phyloP scores from a whole-genome alignment of 1,140 invertebrate genomes.

The Steinernema feltiae region DNA sequence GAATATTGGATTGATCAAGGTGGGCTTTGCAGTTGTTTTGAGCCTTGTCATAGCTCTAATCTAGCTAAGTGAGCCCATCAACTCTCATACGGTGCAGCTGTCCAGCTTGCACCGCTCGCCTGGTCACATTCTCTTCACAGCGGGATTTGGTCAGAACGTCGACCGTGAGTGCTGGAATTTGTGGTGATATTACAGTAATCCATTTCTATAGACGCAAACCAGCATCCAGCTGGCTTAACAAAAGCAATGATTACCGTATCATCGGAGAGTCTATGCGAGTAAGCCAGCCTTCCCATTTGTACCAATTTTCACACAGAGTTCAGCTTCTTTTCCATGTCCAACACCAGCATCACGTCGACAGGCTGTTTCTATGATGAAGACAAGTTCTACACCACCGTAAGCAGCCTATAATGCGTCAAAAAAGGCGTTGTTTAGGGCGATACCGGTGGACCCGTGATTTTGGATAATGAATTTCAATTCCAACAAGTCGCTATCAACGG shows the following conservation, averaged over 20 bases:
- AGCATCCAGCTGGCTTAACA: not conserved
- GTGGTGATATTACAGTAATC: not conserved
- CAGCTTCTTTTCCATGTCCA: not conserved
- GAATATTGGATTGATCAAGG: not conserved
- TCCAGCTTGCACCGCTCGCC: not conserved
- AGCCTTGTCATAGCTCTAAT: not conserved
- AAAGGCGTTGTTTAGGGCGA: not conserved
- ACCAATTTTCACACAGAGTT: not conserved
- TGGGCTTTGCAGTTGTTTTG: no score
- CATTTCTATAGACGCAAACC: not conserved
- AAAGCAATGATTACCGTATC: not conserved
- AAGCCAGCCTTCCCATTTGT: not conserved
- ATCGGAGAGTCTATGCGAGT: not conserved
- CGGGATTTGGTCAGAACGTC: not conserved
- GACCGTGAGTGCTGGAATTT: not conserved
- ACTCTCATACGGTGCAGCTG: not conserved
- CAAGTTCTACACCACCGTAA: not conserved
- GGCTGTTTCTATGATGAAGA: not conserved
- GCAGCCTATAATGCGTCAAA: not conserved
- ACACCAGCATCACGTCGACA: not conserved
- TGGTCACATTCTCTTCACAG: not conserved
- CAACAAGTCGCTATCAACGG: not conserved
- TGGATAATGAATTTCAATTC: not conserved
- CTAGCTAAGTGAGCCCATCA: not conserved
- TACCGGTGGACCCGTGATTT: not conserved